A percentile compares a stretch with the other conserved stretches of the same genome.
phyloP scores from a whole-genome alignment of 2,113 vertebrate species.

The Zingel zingel region DNA sequence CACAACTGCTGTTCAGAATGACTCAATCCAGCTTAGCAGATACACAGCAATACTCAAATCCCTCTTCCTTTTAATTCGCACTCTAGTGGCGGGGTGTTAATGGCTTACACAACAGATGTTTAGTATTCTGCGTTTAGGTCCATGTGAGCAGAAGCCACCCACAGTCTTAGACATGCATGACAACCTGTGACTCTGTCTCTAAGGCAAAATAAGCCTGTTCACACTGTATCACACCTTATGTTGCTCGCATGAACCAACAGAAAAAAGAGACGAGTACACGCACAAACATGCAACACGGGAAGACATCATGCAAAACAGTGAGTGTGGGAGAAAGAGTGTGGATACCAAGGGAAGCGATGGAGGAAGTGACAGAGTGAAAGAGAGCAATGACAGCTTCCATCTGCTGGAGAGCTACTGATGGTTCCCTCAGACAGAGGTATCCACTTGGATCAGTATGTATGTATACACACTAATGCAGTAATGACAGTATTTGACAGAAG shows the following conservation, averaged over 20 bases:
- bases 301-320: slow-evolving; percentile 50
- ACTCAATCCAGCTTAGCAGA: slow-evolving; percentile 71
- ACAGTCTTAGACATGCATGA: slow-evolving; percentile 60
- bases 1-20: slow-evolving; percentile 43
- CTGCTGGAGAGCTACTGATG: slow-evolving; percentile 59
- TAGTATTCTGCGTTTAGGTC: slow-evolving; percentile 59
- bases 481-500: slow-evolving; percentile 71
- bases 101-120: slow-evolving; percentile 78
- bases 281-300: slow-evolving; percentile 7
- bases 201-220: slow-evolving; percentile 39
- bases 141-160: slow-evolving; percentile 62
- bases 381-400: slow-evolving; percentile 64
- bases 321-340: slow-evolving; percentile 42
- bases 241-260: slow-evolving; percentile 6
- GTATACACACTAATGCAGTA: slow-evolving; percentile 65
- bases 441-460: slow-evolving; percentile 60
- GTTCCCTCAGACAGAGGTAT: slow-evolving; percentile 57
- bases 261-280: slow-evolving; percentile 8
- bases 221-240: slow-evolving; percentile 27
- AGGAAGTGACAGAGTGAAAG: slow-evolving; percentile 50
- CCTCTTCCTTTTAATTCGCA: slow-evolving; percentile 66
- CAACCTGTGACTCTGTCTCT: slow-evolving; percentile 66
- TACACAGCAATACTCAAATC: slow-evolving; percentile 57
- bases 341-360: slow-evolving; percentile 45
- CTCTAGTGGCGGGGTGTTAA: slow-evolving; percentile 68